Base-by-base conservation (phyloP, 2,797 vertebrate genomes). In the Brotula barbata region DNA sequence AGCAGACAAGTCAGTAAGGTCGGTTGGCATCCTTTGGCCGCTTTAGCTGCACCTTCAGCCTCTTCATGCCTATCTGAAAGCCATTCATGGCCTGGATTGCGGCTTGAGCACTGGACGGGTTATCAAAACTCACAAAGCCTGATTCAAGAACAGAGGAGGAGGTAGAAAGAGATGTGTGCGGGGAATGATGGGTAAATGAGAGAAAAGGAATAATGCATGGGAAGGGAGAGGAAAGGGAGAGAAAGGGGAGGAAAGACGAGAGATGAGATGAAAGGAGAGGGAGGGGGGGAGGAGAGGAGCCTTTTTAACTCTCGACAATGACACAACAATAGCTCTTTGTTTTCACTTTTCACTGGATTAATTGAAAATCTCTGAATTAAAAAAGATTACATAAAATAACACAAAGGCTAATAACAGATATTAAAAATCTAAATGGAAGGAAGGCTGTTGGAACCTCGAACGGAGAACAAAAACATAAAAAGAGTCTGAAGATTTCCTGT, bases 21-120 rank as follows among this genome's bases (percentile, higher is more conserved):
- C 96, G 93, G 91, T 96, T 98, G 92, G 96, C 95, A 50, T 98
- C 96, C 90, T 98, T 98, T 64, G 96, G 96, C 91, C 96, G 89
- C 92, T 98, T 98, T 85, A 98, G 93, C 89, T 98, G 96, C 82
- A 98, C 96, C 90, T 98, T 98, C 90, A 98, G 95, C 90, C 95
- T 93, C 93, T 98, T 98, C 96, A 98, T 98, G 89, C 96, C 96
- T 73, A 98, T 98, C n/a, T n/a, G n/a, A n/a, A n/a, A n/a, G n/a
- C n/a, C n/a, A n/a, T n/a, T n/a, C n/a, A n/a, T n/a, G n/a, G n/a
- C n/a, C n/a, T n/a, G n/a, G n/a, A n/a, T n/a, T n/a, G 96, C 96
- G 19, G 95, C 95, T 93, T 98, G 96, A 92, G 96, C 96, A 45
- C 95, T 97, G 84, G 95, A 93, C 12, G 96, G 96, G 92, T 98